These are phyloP conservation scores for Girardinus metallicus DNA, from an alignment of 2,797 vertebrate genomes.

Conservation along the genomic window DNA sequence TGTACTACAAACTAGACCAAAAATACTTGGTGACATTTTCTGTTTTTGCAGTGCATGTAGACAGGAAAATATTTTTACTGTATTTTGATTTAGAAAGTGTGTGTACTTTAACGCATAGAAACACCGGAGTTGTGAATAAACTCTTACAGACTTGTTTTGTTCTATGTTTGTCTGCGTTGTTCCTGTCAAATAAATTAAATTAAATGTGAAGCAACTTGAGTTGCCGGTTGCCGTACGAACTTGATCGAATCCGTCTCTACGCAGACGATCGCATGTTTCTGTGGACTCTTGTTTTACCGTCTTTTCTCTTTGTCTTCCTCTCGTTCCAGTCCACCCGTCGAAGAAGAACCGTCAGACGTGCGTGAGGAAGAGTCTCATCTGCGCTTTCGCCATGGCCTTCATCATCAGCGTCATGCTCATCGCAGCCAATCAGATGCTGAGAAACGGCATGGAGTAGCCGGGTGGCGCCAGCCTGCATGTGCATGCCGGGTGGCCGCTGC, in stretches of 20 bases:
- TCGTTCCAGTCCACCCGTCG: conserved; percentile 75
- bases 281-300: neutral
- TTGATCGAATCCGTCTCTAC: neutral
- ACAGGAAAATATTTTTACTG: too few species aligned
- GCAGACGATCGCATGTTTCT: neutral
- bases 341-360: conserved; percentile 94
- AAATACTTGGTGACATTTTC: too few species aligned
- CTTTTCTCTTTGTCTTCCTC: neutral
- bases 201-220: neutral
- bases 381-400: conserved; percentile 99
- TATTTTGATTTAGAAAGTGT: too few species aligned
- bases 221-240: neutral
- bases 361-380: conserved; percentile 98
- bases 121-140: too few species aligned
- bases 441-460: conserved; percentile 97
- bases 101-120: too few species aligned
- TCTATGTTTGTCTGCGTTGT: neutral
- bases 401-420: conserved; percentile 99
- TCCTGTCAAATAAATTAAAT: too few species aligned
- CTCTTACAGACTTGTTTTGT: neutral
- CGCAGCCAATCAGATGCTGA: conserved; percentile 98
- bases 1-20: too few species aligned
- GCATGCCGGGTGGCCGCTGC: conserved; percentile 85
- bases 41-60: too few species aligned
- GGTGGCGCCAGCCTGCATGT: conserved; percentile 78